Evolutionary conservation across 2,113 vertebrate species (phyloP).

Genomic region (Erythrolamprus reginae): DNA sequence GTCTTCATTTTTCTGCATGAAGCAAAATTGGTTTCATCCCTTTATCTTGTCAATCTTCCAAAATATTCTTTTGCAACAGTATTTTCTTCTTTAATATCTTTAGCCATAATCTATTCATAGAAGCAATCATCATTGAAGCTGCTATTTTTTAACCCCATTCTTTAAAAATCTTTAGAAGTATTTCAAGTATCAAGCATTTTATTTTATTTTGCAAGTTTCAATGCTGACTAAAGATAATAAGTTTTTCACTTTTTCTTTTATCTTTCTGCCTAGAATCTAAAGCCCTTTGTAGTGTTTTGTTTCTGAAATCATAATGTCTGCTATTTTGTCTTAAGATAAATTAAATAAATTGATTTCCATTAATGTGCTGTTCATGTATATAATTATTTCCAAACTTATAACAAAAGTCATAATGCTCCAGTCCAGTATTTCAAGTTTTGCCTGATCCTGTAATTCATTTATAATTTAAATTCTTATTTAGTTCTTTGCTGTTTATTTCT

Average conservation of each 20-base stretch:
- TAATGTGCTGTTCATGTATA: background rate
- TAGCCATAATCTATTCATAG: background rate
- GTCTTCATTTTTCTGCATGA: background rate
- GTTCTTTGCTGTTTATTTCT: background rate
- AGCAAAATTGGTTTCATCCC: background rate
- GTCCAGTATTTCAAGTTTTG: background rate
- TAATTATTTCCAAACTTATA: background rate
- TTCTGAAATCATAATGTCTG: background rate
- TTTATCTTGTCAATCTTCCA: background rate
- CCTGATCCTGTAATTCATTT: background rate
- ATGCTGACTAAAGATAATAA: background rate
- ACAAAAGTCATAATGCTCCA: background rate
- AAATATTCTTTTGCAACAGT: background rate
- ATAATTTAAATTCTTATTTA: background rate
- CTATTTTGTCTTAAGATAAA: background rate
- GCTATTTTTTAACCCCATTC: background rate
- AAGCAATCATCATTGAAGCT: background rate
- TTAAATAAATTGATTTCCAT: background rate
- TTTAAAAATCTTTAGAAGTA: background rate
- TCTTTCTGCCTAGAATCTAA: background rate
- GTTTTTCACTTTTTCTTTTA: background rate
- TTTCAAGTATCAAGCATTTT: background rate
- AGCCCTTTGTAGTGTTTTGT: background rate
- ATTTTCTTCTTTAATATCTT: background rate
- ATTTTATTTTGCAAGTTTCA: background rate